Evolutionary conservation across 2,113 vertebrate genomes (phyloP).

Genomic region (Panurus biarmicus): DNA sequence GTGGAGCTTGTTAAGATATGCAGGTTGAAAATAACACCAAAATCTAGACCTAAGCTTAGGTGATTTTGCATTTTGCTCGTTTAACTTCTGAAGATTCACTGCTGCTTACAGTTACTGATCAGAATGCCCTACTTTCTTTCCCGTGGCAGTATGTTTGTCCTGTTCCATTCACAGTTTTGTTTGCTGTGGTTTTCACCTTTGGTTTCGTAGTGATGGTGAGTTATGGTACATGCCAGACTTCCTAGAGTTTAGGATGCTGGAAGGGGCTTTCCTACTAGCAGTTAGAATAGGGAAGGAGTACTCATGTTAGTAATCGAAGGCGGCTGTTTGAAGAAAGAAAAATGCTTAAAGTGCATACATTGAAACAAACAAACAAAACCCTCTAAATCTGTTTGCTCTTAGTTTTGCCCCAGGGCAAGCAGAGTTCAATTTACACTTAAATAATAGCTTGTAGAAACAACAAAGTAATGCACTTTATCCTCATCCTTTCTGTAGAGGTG

Average conservation of each 20-base stretch:
- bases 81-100: not conserved
- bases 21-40: not conserved
- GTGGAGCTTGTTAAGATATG: not conserved
- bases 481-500: not conserved
- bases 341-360: too few relatives aligned
- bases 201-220: not conserved
- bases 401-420: not conserved
- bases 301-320: fast-evolving
- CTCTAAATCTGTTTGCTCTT: not conserved
- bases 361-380: not conserved
- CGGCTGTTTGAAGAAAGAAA: not conserved
- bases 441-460: not conserved
- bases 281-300: not conserved
- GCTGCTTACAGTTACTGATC: not conserved
- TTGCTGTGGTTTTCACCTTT: not conserved
- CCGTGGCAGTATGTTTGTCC: not conserved
- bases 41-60: not conserved
- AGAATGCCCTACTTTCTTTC: not conserved
- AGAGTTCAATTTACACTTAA: not conserved
- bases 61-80: not conserved
- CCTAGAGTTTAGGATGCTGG: not conserved
- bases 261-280: not conserved
- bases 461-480: not conserved
- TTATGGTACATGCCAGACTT: not conserved
- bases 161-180: not conserved